Conservation (phyloP, 2,888 invertebrate species). For the Tetragonula carbonaria region DNA sequence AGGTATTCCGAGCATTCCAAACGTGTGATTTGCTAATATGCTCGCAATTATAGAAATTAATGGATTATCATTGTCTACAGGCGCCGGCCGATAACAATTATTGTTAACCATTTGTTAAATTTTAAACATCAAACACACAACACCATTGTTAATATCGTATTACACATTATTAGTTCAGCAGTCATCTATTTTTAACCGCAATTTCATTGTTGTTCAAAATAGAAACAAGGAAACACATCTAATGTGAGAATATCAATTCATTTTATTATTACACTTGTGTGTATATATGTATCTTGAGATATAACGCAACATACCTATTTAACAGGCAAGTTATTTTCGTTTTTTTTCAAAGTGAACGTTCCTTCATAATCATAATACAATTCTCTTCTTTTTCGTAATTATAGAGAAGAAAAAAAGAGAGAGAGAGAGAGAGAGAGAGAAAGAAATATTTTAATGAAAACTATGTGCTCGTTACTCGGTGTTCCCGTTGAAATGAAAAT, state of each 20-base stretch:
- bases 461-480: background rate
- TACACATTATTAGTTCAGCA: background rate
- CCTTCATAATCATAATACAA: too few relatives aligned
- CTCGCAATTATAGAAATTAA: background rate
- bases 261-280: background rate
- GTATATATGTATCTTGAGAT: background rate
- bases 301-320: background rate
- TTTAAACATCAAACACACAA: background rate
- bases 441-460: background rate
- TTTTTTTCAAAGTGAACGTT: too few relatives aligned
- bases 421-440: too few relatives aligned
- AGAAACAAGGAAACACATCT: background rate
- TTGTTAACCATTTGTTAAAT: slow-evolving; percentile 9
- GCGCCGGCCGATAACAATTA: background rate
- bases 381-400: too few relatives aligned
- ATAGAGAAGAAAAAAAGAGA: background rate
- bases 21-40: background rate
- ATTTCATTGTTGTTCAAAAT: background rate
- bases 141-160: slow-evolving; percentile 1
- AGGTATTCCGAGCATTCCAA: background rate
- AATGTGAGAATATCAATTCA: slow-evolving; percentile 11
- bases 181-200: background rate
- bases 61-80: background rate
- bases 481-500: background rate
- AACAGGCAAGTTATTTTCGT: background rate